Evolutionary conservation across 1,140 invertebrate genomes (phyloP).

Genomic region (Calephelis virginiensis): DNA sequence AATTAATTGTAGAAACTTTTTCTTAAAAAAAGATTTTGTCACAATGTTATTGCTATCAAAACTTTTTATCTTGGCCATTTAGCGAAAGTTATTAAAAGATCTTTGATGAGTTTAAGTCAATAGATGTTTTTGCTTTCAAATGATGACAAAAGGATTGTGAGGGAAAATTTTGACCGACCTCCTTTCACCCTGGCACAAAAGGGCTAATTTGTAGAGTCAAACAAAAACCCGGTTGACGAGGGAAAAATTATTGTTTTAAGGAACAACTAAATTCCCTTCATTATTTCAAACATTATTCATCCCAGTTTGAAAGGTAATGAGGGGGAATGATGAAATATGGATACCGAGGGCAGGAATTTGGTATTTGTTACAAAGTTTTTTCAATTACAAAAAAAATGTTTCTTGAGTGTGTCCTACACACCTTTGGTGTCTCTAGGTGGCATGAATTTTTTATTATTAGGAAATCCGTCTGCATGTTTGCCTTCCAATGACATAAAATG

Average conservation of each 20-base stretch:
- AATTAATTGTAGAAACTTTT: too few species aligned
- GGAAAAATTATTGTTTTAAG: conserved; percentile 18
- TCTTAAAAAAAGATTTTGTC: too few species aligned
- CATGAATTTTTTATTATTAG: too few species aligned
- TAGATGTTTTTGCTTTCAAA: conserved; percentile 10
- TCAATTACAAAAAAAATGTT: too few species aligned
- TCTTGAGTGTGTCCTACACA: too few species aligned
- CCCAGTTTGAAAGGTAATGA: conserved; percentile 10
- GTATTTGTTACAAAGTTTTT: too few species aligned
- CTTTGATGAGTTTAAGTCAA: conserved; percentile 3
- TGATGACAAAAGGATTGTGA: background rate
- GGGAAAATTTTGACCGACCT: conserved; percentile 3
- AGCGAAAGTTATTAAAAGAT: background rate
- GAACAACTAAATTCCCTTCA: conserved; percentile 9
- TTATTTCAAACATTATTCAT: conserved; percentile 11
- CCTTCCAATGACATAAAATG: too few species aligned
- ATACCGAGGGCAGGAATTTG: background rate
- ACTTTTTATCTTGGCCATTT: background rate
- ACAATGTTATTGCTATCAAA: background rate
- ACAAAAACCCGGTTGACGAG: conserved; percentile 12
- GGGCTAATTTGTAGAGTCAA: conserved; percentile 7
- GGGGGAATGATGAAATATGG: background rate
- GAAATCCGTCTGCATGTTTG: too few species aligned
- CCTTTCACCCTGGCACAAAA: conserved; percentile 10
- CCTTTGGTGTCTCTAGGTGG: too few species aligned